Conservation (phyloP, 2,797 vertebrate species). For the Eupleurogrammus muticus region DNA sequence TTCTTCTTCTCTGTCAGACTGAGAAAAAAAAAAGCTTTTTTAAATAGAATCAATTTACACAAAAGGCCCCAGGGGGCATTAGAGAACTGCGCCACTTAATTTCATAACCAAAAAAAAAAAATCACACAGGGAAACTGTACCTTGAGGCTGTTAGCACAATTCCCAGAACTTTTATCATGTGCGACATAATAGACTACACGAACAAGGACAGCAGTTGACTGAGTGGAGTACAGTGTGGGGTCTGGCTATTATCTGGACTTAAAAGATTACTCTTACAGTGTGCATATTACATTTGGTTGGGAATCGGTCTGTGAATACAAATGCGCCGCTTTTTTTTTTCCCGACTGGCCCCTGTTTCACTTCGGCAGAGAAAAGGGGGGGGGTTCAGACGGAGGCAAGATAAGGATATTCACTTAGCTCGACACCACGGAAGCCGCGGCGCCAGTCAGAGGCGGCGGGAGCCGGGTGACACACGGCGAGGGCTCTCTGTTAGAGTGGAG, state of each 20-base stretch:
- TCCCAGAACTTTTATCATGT: slow-evolving; percentile 69
- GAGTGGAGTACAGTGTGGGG: slow-evolving; percentile 33
- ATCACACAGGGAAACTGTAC: slow-evolving; percentile 39
- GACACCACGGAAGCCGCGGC: slow-evolving; percentile 49
- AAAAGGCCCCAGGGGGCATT: slow-evolving; percentile 73
- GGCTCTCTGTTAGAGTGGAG: slow-evolving; percentile 49
- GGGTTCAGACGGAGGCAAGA: slow-evolving; percentile 59
- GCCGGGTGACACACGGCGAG: slow-evolving; percentile 58
- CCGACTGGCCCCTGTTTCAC: slow-evolving; percentile 57
- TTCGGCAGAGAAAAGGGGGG: slow-evolving; percentile 48
- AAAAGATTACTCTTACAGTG: slow-evolving; percentile 36
- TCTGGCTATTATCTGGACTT: slow-evolving; percentile 35
- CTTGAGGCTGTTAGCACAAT: slow-evolving; percentile 63
- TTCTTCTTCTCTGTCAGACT: slow-evolving; percentile 49
- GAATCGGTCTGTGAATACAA: slow-evolving; percentile 51
- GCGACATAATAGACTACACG: slow-evolving; percentile 46
- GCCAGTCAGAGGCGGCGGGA: slow-evolving; percentile 44
- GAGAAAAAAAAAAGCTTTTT: slow-evolving; percentile 58
- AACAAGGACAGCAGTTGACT: slow-evolving; percentile 30
- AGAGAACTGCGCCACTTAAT: slow-evolving; percentile 76
- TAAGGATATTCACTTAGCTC: slow-evolving; percentile 78
- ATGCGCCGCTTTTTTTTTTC: slow-evolving; percentile 56
- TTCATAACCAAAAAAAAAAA: slow-evolving; percentile 63
- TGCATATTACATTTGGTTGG: slow-evolving; percentile 25
- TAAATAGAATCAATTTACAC: slow-evolving; percentile 79